Percentiles rank a stretch among this genome's conserved stretches.
Conservation (phyloP, 1,140 invertebrate genomes). For the Watersipora subatra region DNA sequence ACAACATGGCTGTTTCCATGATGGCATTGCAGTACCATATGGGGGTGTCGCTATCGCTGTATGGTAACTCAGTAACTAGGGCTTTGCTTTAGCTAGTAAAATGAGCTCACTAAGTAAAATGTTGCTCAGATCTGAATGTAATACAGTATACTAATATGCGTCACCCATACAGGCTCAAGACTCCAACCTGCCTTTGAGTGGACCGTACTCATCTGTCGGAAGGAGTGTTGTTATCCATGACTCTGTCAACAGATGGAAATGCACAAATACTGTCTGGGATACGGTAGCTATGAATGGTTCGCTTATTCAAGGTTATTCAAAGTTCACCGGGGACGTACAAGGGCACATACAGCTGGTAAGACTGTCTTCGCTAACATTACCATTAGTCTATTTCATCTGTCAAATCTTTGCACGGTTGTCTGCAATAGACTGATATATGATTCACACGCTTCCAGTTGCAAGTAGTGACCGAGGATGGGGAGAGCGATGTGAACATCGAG, state of each 20-base stretch:
- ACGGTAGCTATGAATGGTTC: slow-evolving; percentile 6
- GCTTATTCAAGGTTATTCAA: slow-evolving; percentile 11
- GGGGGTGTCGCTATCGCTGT: too few relatives aligned
- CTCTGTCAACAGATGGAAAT: slow-evolving; percentile 44
- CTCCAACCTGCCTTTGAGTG: slow-evolving; percentile 57
- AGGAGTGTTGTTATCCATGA: slow-evolving; percentile 77
- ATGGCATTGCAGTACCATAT: too few relatives aligned
- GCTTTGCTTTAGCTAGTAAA: too few relatives aligned
- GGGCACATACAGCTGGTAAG: slow-evolving; percentile 72
- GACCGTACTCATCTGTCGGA: slow-evolving; percentile 58
- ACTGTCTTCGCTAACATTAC: slow-evolving; percentile 7
- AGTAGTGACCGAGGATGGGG: not conserved
- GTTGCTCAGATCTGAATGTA: too few relatives aligned
- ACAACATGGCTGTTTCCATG: too few relatives aligned
- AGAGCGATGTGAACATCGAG: not conserved
- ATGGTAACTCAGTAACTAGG: too few relatives aligned
- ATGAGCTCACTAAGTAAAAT: too few relatives aligned
- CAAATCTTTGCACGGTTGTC: too few relatives aligned
- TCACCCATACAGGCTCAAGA: slow-evolving; percentile 50
- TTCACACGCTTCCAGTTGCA: too few relatives aligned
- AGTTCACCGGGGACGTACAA: slow-evolving; percentile 54
- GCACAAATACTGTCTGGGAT: slow-evolving; percentile 15
- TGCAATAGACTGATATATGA: too few relatives aligned
- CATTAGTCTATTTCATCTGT: too few relatives aligned
- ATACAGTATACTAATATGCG: too few relatives aligned